Evolutionary conservation across 2,113 vertebrate genomes (phyloP), one percentile per base, ranked within the genome.

Genomic region (Elephantulus edwardii): DNA sequence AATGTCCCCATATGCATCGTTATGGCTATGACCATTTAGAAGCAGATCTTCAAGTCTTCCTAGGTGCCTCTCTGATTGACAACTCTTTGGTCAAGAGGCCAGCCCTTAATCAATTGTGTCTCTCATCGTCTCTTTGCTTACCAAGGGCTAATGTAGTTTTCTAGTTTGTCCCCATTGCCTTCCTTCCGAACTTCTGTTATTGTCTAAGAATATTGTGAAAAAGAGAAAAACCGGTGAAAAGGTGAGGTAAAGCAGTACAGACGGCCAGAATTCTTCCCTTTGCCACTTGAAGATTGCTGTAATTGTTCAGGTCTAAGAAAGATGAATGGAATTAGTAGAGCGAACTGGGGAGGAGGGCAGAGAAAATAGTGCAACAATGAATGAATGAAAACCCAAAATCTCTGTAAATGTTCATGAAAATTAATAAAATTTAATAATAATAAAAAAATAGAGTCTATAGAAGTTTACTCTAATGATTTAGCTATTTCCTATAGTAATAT

Each of bases 231-330:
- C 54, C 38, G 8, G 17, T 70, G 38, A 78, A 64, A 77, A 54
- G n/a, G 42, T 90, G 60, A 79, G 28, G 8, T n/a, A 58, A 82
- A 92, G 70, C 54, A 88, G 2, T 83, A 26, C 30, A 76, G 60
- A 22, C 26, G 52, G 20, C 38, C 33, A 26, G n/a, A 83, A 90
- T 93, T 92, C n/a, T 56, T 86, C 90, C 70, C 76, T 26, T 86
- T 93, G 38, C 33, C 68, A 54, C 87, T 90, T 83, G 52, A 95
- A 95, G 62, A 90, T 58, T 24, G 28, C 28, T 35, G 4, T n/a
- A 75, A 83, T 54, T 74, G 60, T 40, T 91, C 14, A 26, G 62
- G 52, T 82, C 46, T 44, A 52, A 68, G 71, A 33, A 50, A 70
- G 24, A 6, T 81, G 86, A 80, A 91, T 82, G 56, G 33, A 78